Base-by-base conservation (phyloP, 2,888 invertebrate species). In the Tiliacea citrago region DNA sequence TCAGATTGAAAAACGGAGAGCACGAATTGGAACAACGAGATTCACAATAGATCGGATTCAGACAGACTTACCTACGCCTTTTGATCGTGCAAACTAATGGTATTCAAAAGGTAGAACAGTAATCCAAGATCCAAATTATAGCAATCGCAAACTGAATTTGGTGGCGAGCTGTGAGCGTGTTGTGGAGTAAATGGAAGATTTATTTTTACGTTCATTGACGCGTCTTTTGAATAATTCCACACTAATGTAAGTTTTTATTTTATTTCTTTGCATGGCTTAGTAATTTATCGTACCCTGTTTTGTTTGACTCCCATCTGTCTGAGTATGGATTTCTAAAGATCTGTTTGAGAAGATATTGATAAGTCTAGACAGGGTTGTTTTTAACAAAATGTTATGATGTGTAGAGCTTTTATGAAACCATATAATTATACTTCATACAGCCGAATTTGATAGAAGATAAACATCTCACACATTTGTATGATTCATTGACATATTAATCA, bases 1-100 rank as follows among this genome's bases (percentile, higher is more conserved):
- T 77, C 57, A 65, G 35, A 45, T 57, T 61, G 42, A 35, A 65
- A 60, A 82, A 51, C 72, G 13, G 51, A 73, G 65, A 80, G 60
- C 80, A 80, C 77, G 74, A 77, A 47, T 73, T 73, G 35, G 47
- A 47, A 49, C 49, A 69, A 69, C 72, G 51, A 73, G 53, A 79
- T 57, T 62, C 35, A 51, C 51, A 58, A 58, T 58, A 77, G 12
- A 9, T 72, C 18, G 73, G 39, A 29, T 39, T 51, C 49, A 13
- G 53, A 55, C 18, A 35, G 53, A 45, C 53, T 51, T 61, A 29
- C 35, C 49, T 53, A 24, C 29, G 35, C 21, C 16, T 68, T 61
- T 73, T 16, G 35, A 66, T 60, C 13, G 53, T 42, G 60, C 55
- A 42, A 58, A 72, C n/a, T 62, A 76, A 79, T 8, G 47, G 9